Conservation (phyloP, 2,888 invertebrate species). For the Neocrepidodera transversa region DNA sequence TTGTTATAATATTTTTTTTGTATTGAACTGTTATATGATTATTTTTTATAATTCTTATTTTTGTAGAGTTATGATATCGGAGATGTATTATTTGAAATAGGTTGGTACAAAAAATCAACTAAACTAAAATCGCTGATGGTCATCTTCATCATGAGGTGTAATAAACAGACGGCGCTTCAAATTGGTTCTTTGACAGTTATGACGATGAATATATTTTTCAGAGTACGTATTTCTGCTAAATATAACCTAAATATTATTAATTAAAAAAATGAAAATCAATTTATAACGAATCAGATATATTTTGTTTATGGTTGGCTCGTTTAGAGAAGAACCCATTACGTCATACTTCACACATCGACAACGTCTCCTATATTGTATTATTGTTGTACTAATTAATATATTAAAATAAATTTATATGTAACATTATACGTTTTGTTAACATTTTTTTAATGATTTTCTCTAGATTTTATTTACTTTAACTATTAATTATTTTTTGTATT, state of each 20-base stretch:
- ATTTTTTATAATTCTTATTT: not conserved
- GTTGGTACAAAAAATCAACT: constrained; percentile 10
- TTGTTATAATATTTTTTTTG: no score
- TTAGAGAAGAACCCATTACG: no score
- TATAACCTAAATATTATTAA: not conserved
- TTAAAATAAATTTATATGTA: no score
- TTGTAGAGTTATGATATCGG: not conserved
- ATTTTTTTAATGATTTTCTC: no score
- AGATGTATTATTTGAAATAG: not conserved
- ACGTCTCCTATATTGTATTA: no score
- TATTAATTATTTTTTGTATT: not conserved
- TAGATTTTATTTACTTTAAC: no score
- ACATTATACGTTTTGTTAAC: no score
- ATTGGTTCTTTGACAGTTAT: constrained; percentile 9
- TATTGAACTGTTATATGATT: no score
- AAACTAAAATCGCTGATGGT: constrained; percentile 1
- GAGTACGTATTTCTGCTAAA: not conserved
- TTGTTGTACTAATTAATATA: no score
- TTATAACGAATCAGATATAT: not conserved
- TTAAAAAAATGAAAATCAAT: not conserved
- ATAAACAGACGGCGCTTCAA: constrained; percentile 7
- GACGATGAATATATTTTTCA: constrained; percentile 15
- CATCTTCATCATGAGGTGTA: constrained; percentile 11
- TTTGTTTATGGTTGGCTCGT: no score
- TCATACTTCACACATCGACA: no score